Evolutionary conservation across 2,113 vertebrate species (phyloP).

Genomic region (Sigmodon hispidus): DNA sequence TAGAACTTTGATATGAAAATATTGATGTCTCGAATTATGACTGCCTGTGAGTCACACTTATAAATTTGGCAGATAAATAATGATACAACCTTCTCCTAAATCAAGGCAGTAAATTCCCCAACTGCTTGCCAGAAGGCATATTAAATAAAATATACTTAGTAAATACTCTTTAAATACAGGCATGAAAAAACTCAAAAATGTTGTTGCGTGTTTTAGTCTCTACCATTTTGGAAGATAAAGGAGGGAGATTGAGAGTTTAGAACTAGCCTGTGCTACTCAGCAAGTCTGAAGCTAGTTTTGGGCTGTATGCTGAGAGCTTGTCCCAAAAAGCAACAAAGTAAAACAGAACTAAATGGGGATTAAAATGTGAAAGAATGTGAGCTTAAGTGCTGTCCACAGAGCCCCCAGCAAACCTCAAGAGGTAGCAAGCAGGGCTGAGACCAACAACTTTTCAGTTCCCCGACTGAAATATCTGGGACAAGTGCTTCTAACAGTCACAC

Average conservation of each 20-base stretch:
- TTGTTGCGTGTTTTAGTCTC: neutral
- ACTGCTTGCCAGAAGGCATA: constrained; percentile 83
- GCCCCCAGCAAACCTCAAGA: neutral
- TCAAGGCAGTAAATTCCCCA: constrained; percentile 79
- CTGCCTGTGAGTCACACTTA: constrained; percentile 75
- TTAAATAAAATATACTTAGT: constrained; percentile 83
- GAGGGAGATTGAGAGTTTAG: neutral
- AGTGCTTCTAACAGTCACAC: no score
- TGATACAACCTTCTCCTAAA: constrained; percentile 71
- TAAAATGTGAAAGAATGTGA: neutral
- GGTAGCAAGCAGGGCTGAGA: neutral
- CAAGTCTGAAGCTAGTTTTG: neutral
- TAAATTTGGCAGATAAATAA: constrained; percentile 74
- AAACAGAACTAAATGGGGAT: neutral
- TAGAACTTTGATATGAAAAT: constrained; percentile 54
- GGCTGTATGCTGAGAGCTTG: neutral
- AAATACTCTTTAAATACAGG: constrained; percentile 57
- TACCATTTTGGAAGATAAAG: neutral
- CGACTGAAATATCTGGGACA: neutral
- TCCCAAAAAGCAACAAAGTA: neutral
- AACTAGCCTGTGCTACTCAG: neutral
- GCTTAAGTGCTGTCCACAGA: accelerated
- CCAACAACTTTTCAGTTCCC: neutral
- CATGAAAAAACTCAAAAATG: neutral
- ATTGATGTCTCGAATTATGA: constrained; percentile 77